These are phyloP conservation scores for Dryadula phaetusa DNA, from an alignment of 2,888 invertebrate species.

Conservation along the genomic window DNA sequence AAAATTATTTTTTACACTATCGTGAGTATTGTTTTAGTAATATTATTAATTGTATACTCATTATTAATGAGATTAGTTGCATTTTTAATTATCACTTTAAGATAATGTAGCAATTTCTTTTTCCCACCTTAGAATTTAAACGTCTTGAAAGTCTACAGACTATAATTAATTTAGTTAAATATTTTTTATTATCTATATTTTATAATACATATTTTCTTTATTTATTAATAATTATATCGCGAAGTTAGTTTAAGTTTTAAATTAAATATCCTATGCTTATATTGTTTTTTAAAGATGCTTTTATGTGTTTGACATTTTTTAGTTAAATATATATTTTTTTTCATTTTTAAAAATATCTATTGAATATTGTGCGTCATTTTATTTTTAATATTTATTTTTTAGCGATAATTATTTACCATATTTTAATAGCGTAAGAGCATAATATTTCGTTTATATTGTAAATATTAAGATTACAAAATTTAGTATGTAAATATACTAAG, in stretches of 20 bases:
- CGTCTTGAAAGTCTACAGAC: conserved; percentile 16
- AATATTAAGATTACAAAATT: conserved; percentile 32
- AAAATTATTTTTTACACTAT: neutral
- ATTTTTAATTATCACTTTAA: conserved; percentile 23
- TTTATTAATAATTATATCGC: neutral
- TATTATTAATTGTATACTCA: conserved; percentile 21
- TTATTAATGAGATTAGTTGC: conserved; percentile 33
- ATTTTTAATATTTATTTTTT: conserved; percentile 25
- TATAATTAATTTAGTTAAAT: conserved; percentile 10
- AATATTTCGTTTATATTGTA: conserved; percentile 48
- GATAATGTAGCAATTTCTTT: conserved; percentile 25
- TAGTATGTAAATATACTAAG: conserved; percentile 55
- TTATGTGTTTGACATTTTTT: neutral
- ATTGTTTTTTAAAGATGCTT: neutral
- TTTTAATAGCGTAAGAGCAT: conserved; percentile 46
- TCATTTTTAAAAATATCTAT: neutral
- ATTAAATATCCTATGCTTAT: conserved; percentile 5
- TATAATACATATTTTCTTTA: neutral
- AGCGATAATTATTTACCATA: conserved; percentile 7
- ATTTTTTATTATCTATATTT: conserved; percentile 9
- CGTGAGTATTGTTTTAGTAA: conserved; percentile 16
- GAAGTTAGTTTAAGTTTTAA: conserved; percentile 4
- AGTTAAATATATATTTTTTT: neutral
- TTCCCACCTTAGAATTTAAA: conserved; percentile 37
- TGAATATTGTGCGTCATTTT: neutral